phyloP scores from a whole-genome alignment of 2,888 invertebrate species.

The Clunio marinus region DNA sequence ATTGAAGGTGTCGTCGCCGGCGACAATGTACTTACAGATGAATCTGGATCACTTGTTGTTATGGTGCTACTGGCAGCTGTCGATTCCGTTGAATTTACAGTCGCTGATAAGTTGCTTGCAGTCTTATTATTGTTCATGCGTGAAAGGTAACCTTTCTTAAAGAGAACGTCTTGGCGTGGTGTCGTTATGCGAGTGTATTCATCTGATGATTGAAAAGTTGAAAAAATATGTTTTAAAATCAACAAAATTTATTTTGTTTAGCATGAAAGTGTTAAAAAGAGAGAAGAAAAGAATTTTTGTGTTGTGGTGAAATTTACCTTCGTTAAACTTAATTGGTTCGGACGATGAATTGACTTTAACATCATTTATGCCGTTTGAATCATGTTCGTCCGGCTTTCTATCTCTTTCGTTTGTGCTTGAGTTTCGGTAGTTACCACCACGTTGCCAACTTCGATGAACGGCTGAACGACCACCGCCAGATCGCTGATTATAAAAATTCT shows the following conservation, averaged over 20 bases:
- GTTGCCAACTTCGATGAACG: conserved; percentile 11
- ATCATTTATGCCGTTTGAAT: conserved; percentile 18
- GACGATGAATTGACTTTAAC: conserved; percentile 38
- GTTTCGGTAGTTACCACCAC: conserved; percentile 4
- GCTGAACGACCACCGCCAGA: background rate
- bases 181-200: conserved; percentile 68
- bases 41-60: conserved; percentile 21
- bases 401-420: conserved; percentile 10
- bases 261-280: background rate
- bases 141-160: conserved; percentile 64
- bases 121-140: conserved; percentile 53
- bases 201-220: conserved; percentile 49
- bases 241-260: no score
- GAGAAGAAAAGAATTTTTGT: background rate
- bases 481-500: conserved; percentile 27
- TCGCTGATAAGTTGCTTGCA: conserved; percentile 43
- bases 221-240: background rate
- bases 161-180: conserved; percentile 65
- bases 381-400: conserved; percentile 6
- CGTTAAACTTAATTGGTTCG: conserved; percentile 41
- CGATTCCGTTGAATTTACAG: conserved; percentile 11
- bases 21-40: conserved; percentile 41
- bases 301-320: conserved; percentile 39
- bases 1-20: conserved; percentile 34
- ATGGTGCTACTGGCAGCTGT: conserved; percentile 11